Percentiles rank a stretch among this genome's conserved stretches.
Evolutionary conservation across 2,888 invertebrate species (phyloP).

Genomic region (Meta bourneti): DNA sequence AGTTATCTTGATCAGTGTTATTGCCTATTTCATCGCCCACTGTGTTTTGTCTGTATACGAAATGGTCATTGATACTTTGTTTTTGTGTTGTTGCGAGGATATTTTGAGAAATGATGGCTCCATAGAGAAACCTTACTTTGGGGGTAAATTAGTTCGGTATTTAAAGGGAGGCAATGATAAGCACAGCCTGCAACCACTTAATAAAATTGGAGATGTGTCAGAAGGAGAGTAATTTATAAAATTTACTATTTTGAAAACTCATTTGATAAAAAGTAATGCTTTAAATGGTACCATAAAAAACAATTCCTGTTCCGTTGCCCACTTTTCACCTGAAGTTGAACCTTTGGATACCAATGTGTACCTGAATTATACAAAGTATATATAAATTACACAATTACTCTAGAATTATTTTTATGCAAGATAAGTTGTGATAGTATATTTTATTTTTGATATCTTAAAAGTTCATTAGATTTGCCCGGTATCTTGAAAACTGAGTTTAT

Average conservation of each 20-base stretch:
- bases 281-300: too few relatives aligned
- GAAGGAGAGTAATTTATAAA: constrained; percentile 45
- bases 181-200: constrained; percentile 62
- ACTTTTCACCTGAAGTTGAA: too few relatives aligned
- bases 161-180: constrained; percentile 51
- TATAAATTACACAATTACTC: not conserved
- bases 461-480: not conserved
- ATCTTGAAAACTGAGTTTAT: not conserved
- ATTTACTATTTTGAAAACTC: not conserved
- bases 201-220: constrained; percentile 58
- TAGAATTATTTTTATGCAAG: not conserved
- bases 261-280: not conserved
- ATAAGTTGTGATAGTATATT: not conserved
- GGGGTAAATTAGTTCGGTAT: constrained; percentile 64
- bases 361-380: not conserved
- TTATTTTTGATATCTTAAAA: not conserved
- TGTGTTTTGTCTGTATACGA: constrained; percentile 88
- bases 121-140: constrained; percentile 83
- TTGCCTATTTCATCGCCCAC: constrained; percentile 87
- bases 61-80: constrained; percentile 85
- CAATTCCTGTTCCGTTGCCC: too few relatives aligned
- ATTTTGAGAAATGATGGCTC: constrained; percentile 85
- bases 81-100: constrained; percentile 82
- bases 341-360: not conserved
- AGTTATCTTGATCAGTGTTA: constrained; percentile 84